Conservation (phyloP, 2,113 vertebrate genomes). For the Fulica atra region DNA sequence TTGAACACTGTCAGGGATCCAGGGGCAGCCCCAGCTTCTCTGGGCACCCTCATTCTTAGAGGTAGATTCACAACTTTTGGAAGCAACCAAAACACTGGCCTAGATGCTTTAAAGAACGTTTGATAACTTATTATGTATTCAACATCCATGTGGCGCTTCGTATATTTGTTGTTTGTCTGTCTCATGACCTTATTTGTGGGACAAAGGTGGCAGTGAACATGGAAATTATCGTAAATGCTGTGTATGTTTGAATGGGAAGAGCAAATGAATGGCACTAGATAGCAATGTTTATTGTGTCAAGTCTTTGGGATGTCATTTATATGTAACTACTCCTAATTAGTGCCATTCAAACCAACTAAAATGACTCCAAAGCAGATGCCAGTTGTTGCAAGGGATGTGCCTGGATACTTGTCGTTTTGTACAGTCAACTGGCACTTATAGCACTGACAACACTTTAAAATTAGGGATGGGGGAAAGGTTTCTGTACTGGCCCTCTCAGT, state of each 20-base stretch:
- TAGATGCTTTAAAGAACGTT: not conserved
- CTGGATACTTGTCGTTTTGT: conserved; percentile 50
- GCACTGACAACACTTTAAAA: not conserved
- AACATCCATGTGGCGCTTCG: not conserved
- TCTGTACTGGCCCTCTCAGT: not conserved
- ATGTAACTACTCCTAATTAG: conserved; percentile 71
- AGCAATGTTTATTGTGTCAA: conserved; percentile 68
- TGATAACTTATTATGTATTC: conserved; percentile 39
- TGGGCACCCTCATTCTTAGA: not conserved
- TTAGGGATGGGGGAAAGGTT: not conserved
- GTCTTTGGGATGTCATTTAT: conserved; percentile 68
- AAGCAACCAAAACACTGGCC: not conserved
- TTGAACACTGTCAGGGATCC: too few relatives aligned
- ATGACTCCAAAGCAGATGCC: conserved; percentile 64
- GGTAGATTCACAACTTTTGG: not conserved
- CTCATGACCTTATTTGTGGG: conserved; percentile 62
- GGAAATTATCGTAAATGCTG: conserved; percentile 63
- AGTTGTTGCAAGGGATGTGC: conserved; percentile 60
- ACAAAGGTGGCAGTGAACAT: conserved; percentile 63
- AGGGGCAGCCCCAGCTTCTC: too few relatives aligned
- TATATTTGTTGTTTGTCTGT: conserved; percentile 54
- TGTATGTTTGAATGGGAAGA: conserved; percentile 54
- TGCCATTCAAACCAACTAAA: conserved; percentile 68
- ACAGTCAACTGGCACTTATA: conserved; percentile 22
- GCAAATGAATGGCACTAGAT: conserved; percentile 65